A percentile compares a stretch with the other conserved stretches of the same genome.
These are phyloP conservation scores for Poeciliopsis presidionis DNA, from an alignment of 2,797 vertebrate genomes.

Conservation along the genomic window DNA sequence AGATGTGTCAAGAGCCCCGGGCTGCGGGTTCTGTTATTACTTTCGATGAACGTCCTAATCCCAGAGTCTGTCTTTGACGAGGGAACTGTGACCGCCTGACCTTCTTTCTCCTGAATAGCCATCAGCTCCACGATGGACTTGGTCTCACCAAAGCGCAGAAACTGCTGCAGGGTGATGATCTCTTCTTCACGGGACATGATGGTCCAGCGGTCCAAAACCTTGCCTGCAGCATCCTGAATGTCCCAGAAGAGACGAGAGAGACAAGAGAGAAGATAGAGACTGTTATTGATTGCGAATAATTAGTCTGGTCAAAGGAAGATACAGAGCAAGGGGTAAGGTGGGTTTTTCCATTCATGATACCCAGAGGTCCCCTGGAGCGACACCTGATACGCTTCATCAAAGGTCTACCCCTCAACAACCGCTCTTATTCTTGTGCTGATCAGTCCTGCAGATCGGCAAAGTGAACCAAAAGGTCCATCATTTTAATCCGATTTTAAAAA, in stretches of 20 bases:
- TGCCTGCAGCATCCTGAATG: constrained; percentile 98
- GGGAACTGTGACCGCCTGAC: constrained; percentile 96
- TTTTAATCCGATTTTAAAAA: not conserved
- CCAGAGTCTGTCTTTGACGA: constrained; percentile 98
- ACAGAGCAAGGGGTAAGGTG: constrained; percentile 59
- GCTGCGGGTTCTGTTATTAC: constrained; percentile 97
- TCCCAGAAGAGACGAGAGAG: constrained; percentile 89
- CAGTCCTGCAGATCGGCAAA: not conserved
- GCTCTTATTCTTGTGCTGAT: not conserved
- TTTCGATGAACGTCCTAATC: constrained; percentile 99
- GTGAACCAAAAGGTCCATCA: not conserved
- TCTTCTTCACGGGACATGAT: constrained; percentile 99
- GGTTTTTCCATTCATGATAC: constrained; percentile 78
- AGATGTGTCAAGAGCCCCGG: constrained; percentile 95
- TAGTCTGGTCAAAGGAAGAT: constrained; percentile 80
- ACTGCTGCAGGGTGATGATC: constrained; percentile 99
- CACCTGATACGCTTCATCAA: constrained; percentile 75
- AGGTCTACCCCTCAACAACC: constrained; percentile 30
- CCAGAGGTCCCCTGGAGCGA: constrained; percentile 74
- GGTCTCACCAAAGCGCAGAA: constrained; percentile 98
- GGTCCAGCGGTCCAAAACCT: constrained; percentile 99
- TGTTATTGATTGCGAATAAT: constrained; percentile 93
- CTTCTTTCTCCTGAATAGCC: constrained; percentile 99
- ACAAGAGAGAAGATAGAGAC: constrained; percentile 90
- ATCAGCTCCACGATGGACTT: constrained; percentile 99